Evolutionary conservation across 2,113 vertebrate genomes (phyloP), one percentile per base, ranked within the genome.

Genomic region (Anoura caudifer): DNA sequence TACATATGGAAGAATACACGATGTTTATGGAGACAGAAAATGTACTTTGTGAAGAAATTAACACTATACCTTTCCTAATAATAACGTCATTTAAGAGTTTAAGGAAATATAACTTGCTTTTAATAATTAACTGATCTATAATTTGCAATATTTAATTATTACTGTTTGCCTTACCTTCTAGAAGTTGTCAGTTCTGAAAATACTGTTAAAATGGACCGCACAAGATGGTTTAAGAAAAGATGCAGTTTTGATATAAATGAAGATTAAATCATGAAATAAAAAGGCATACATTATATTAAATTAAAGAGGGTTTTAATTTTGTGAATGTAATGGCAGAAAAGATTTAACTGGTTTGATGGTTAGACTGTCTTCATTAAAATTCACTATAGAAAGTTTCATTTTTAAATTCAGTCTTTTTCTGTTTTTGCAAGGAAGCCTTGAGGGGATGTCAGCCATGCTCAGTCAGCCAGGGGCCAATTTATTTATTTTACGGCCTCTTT

Each of bases 21-120:
- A 7, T 97, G 96, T 97, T 97, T 97, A 61, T 95, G 80, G 50
- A 98, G 93, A 85, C 67, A 89, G 95, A 97, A 98, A 97, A 97
- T 97, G 20, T 97, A 91, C 95, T 98, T 98, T 96, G 65, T 82
- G 61, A 28, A 95, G 95, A 97, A 97, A 95, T 90, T 77, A 96
- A 96, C 87, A 47, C 14, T 54, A 54, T 84, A 36, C 87, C 72
- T 70, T 97, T 94, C 96, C 79, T 93, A 94, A 93, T 24, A 45
- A 94, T 11, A 2, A 95, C 52, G 4, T 50, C 16, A 28, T 88
- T 95, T 82, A 76, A 85, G 22, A 41, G 72, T 95, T 89, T 91
- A 83, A 72, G 91, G 54, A 97, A 93, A 84, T 45, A 84, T 9
- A 93, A 69, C 47, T 92, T 97, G 56, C 65, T 91, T 95, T 97